Base-by-base conservation (phyloP, 2,888 invertebrate species). In the Ectemnius cavifrons region DNA sequence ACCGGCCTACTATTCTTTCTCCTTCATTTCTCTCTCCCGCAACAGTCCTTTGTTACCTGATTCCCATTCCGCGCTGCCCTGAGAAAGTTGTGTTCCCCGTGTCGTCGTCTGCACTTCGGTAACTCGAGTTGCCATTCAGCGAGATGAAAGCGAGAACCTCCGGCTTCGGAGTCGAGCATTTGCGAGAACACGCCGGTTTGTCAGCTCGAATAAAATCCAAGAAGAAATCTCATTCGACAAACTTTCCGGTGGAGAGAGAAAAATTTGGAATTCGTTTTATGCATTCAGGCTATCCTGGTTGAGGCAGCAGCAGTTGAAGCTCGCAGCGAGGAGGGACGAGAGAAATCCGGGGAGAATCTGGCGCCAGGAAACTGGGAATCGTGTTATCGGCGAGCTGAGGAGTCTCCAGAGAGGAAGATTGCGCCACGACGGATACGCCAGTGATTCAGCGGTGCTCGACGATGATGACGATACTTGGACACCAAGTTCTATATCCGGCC, bases 281-380 rank as follows among this genome's bases (percentile, higher is more conserved):
- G 4, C 16, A 13, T 13, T 4, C 78, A 91, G 91, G 72, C 84
- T 89, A 73, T 90, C 96, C 68, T 97, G 96, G 96, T 92, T 97
- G 76, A 96, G 96, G 90, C 93, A 95, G 80, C 96, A 97, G 88
- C 96, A 97, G 88, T 94, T 95, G 89, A 96, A 96, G 89, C 92
- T 97, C 60, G 93, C 95, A 63, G 96, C 96, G 84, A 93, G 95
- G 82, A 93, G 94, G 84, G 96, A 96, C 89, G 94, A 95, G 74
- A 84, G 87, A 27, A 89, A 88, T 68, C 91, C 90, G 2, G 84
- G 86, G n/a, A 89, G 86, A 78, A 93, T 95, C 88, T 93, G 95
- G 90, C 92, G 95, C 77, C 95, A 95, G 87, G 95, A 96, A 90
- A 93, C 94, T 88, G 96, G 96, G 91, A 93, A 93, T 77, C 91